Percentiles rank a stretch among this genome's conserved stretches.
phyloP scores from a whole-genome alignment of 2,888 invertebrate genomes.

The Phragmatobia fuliginosa region DNA sequence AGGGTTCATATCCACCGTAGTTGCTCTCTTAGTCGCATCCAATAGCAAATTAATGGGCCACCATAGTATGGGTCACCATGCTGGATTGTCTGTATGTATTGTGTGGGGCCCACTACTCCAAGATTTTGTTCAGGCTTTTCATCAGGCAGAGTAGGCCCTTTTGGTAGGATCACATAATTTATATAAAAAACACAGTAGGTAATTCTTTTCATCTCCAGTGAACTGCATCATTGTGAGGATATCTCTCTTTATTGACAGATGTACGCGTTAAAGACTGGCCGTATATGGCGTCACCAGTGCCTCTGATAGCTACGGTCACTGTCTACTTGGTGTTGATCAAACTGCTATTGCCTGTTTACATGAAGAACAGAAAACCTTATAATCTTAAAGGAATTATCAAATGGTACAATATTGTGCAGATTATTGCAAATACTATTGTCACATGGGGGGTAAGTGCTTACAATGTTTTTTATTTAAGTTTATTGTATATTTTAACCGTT shows the following conservation, averaged over 20 bases:
- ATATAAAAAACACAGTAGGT: not conserved
- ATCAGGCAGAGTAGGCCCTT: too few species aligned
- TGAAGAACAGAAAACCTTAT: constrained; percentile 90
- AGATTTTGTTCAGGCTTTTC: too few species aligned
- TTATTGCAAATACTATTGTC: constrained; percentile 88
- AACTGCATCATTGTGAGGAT: not conserved
- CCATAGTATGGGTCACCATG: too few species aligned
- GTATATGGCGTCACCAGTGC: constrained; percentile 88
- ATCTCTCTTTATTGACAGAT: constrained; percentile 71
- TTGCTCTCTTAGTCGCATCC: too few species aligned
- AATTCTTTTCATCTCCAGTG: not conserved
- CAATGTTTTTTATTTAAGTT: not conserved
- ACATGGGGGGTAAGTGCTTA: constrained; percentile 88
- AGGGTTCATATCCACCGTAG: too few species aligned
- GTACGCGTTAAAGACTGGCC: constrained; percentile 88
- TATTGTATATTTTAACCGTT: not conserved
- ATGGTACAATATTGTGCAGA: constrained; percentile 93
- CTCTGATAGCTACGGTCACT: constrained; percentile 79
- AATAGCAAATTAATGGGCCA: too few species aligned
- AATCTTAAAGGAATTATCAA: constrained; percentile 89
- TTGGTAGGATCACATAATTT: too few species aligned
- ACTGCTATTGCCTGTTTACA: constrained; percentile 88
- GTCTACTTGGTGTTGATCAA: constrained; percentile 87
- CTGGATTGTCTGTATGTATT: too few species aligned
- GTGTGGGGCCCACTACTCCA: too few species aligned